These are phyloP conservation scores for Drosophila subsilvestris DNA, from an alignment of 2,888 invertebrate genomes.

Conservation along the genomic window DNA sequence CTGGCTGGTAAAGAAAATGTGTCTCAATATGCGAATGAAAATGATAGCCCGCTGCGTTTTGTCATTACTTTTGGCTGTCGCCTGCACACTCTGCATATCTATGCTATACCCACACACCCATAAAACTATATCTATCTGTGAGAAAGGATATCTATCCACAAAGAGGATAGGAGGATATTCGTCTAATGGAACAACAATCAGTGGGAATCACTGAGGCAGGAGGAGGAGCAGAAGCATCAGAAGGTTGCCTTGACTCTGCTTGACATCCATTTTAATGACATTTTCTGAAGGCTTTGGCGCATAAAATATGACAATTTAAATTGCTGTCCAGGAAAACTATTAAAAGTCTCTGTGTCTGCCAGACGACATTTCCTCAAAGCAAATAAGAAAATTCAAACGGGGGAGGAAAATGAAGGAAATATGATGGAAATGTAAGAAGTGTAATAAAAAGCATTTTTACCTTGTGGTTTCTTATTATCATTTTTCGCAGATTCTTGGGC, in stretches of 20 bases:
- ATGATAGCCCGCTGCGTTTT: slow-evolving; percentile 76
- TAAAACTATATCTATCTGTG: background rate
- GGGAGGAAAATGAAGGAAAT: background rate
- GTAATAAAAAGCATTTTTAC: slow-evolving; percentile 60
- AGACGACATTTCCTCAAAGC: background rate
- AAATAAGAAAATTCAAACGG: slow-evolving; percentile 27
- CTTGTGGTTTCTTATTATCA: slow-evolving; percentile 83
- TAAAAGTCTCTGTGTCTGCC: slow-evolving; percentile 41
- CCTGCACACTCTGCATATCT: slow-evolving; percentile 49
- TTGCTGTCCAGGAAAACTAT: slow-evolving; percentile 60
- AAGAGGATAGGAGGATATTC: slow-evolving; percentile 42
- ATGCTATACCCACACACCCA: background rate
- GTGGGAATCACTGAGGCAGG: background rate
- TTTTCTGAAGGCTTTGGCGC: slow-evolving; percentile 61
- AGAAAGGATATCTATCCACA: slow-evolving; percentile 26
- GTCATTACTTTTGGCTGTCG: slow-evolving; percentile 75
- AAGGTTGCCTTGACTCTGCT: background rate
- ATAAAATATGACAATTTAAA: slow-evolving; percentile 73
- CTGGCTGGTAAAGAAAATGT: slow-evolving; percentile 33
- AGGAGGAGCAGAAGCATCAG: background rate
- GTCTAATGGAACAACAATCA: slow-evolving; percentile 31
- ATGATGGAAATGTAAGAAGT: slow-evolving; percentile 12
- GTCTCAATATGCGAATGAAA: slow-evolving; percentile 79
- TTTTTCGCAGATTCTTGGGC: slow-evolving; percentile 83
- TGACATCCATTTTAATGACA: slow-evolving; percentile 71